Conservation (phyloP, 2,888 invertebrate species). For the Tenthredo livida region DNA sequence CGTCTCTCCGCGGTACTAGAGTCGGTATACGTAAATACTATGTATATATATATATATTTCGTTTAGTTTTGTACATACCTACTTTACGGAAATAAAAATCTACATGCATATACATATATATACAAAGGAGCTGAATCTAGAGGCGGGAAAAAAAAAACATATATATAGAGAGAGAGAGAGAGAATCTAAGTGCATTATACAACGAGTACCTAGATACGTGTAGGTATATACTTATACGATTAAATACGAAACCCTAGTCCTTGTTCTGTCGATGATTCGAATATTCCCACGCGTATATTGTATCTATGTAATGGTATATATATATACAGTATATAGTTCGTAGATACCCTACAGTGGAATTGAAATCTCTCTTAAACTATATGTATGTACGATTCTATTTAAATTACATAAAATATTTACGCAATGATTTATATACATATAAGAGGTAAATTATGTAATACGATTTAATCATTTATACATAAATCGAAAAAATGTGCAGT, state of each 20-base stretch:
- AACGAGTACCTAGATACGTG: not conserved
- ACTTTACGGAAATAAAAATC: not conserved
- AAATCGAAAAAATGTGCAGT: too few relatives aligned
- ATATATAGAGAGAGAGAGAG: not conserved
- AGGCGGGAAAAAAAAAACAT: not conserved
- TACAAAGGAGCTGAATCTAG: not conserved
- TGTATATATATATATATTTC: not conserved
- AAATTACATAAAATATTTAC: too few relatives aligned
- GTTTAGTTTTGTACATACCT: not conserved
- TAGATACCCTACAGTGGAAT: not conserved
- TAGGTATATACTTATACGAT: constrained; percentile 3
- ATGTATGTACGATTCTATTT: not conserved
- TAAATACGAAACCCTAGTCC: not conserved
- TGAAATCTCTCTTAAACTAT: not conserved
- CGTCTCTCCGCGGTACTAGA: not conserved
- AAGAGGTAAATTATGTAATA: too few relatives aligned
- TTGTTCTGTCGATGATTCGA: not conserved
- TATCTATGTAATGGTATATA: not conserved
- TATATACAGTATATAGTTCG: not conserved
- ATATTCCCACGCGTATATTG: not conserved
- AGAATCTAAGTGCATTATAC: not conserved
- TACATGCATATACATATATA: not conserved
- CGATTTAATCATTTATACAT: too few relatives aligned
- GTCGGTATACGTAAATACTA: not conserved
- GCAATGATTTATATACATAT: too few relatives aligned